Conservation (phyloP, 1,140 invertebrate species). For the Atta cephalotes region DNA sequence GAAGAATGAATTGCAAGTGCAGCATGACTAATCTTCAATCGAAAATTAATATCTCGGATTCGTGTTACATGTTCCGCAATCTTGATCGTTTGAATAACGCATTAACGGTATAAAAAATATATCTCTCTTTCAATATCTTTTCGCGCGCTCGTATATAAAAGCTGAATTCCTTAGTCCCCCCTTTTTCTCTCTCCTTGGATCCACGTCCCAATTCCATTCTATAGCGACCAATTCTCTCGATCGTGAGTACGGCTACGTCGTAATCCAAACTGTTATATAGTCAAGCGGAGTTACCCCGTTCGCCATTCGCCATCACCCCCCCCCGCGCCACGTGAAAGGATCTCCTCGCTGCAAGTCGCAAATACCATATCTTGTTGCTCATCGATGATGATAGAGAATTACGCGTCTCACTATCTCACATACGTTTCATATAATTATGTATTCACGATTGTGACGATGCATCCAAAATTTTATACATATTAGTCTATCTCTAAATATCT, state of each 20-base stretch:
- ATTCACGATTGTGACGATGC: neutral
- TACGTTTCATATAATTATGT: constrained; percentile 14
- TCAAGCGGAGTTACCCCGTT: constrained; percentile 51
- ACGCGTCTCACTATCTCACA: constrained; percentile 4
- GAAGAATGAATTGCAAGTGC: constrained; percentile 16
- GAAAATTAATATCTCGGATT: constrained; percentile 31
- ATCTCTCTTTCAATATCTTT: constrained; percentile 49
- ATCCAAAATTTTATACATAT: neutral
- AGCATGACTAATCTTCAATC: constrained; percentile 24
- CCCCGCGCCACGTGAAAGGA: constrained; percentile 39
- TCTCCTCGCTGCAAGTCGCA: constrained; percentile 56
- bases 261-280: constrained; percentile 67
- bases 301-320: constrained; percentile 2
- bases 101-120: constrained; percentile 54
- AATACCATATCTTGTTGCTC: constrained; percentile 69
- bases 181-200: constrained; percentile 20
- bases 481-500: neutral
- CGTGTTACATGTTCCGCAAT: constrained; percentile 26
- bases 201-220: constrained; percentile 60
- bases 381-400: constrained; percentile 50
- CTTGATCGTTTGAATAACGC: constrained; percentile 48
- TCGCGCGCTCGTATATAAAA: neutral
- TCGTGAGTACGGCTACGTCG: constrained; percentile 63
- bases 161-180: constrained; percentile 55
- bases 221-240: constrained; percentile 70